Evolutionary conservation across 30 jellyfish, hydroid and myxozoan genomes (phyloP).

Genomic region (Aurelia coerulea): DNA sequence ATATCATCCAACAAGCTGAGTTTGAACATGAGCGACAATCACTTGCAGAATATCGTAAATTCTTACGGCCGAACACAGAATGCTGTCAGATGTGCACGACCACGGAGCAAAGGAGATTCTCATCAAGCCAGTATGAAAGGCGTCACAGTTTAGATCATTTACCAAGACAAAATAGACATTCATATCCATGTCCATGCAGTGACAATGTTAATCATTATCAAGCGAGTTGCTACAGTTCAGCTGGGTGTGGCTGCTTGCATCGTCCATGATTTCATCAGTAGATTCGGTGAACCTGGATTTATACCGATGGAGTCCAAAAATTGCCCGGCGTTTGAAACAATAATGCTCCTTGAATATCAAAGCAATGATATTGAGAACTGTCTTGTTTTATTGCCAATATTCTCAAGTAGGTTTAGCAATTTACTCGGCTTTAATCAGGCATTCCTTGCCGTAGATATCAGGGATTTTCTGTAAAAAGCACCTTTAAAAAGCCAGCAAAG

Average conservation of each 20-base stretch:
- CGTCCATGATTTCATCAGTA: not conserved
- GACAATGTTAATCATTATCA: not conserved
- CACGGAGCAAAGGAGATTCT: not conserved
- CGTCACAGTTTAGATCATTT: not conserved
- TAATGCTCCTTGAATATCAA: no score
- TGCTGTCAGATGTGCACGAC: constrained; percentile 12
- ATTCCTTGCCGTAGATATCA: no score
- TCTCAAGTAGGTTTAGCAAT: no score
- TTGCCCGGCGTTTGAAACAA: no score
- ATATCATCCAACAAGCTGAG: constrained; percentile 83
- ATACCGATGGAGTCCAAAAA: no score
- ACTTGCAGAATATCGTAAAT: not conserved
- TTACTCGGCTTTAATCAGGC: no score
- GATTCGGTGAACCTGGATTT: no score
- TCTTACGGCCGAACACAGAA: not conserved
- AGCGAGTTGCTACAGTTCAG: not conserved
- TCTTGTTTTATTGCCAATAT: no score
- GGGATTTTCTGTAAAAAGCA: no score
- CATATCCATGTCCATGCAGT: not conserved
- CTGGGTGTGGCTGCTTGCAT: constrained; percentile 2
- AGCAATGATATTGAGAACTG: no score
- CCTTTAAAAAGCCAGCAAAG: no score
- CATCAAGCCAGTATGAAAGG: not conserved
- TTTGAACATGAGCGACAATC: constrained; percentile 51
- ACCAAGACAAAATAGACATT: not conserved